Evolutionary conservation across 2,888 invertebrate genomes (phyloP).

Genomic region (Masnerella sp.): DNA sequence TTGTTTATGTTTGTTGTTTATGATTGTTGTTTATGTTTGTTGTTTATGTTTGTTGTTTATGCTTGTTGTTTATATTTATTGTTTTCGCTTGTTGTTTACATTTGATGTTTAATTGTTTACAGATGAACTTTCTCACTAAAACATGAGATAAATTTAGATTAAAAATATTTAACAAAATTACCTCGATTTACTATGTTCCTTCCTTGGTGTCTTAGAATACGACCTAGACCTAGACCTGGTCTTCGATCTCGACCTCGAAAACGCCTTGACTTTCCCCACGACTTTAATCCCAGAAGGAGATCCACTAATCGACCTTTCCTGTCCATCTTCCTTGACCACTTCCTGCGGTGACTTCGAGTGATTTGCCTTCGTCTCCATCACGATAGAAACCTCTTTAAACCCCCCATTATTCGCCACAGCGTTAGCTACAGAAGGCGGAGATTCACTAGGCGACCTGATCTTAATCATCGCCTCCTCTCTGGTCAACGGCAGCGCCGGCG

Average conservation of each 20-base stretch:
- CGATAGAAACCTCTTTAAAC: constrained; percentile 42
- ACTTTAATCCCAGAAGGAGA: constrained; percentile 68
- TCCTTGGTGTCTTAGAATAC: constrained; percentile 68
- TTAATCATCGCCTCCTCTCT: constrained; percentile 71
- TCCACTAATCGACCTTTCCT: constrained; percentile 66
- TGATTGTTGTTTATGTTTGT: too few relatives aligned
- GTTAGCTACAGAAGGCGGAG: constrained; percentile 63
- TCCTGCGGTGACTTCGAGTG: constrained; percentile 62
- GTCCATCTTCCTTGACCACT: constrained; percentile 54
- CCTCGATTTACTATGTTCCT: constrained; percentile 70
- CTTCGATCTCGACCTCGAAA: constrained; percentile 65
- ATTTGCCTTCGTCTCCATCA: constrained; percentile 49
- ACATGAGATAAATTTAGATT: too few relatives aligned
- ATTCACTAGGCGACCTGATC: constrained; percentile 68
- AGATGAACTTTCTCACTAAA: too few relatives aligned
- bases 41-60: too few relatives aligned
- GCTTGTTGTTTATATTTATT: too few relatives aligned
- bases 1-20: too few relatives aligned
- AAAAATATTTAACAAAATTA: too few relatives aligned
- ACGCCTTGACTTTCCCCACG: constrained; percentile 10
- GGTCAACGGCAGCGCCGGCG: constrained; percentile 72
- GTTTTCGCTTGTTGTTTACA: too few relatives aligned
- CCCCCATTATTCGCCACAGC: constrained; percentile 31
- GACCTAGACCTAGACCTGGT: constrained; percentile 67
- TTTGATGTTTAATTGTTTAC: too few relatives aligned